phyloP scores from a whole-genome alignment of 2,113 vertebrate genomes.

The chimpanzee (Pan troglodytes) region NHGRI_mPanTro3-v2.1_pri NC_072407.2:110887501-110888000 shows the following conservation, averaged over 20 bases:
- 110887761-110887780: background rate
- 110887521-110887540: background rate
- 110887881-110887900: background rate
- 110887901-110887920: slow-evolving; percentile 34
- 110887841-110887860: background rate
- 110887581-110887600: background rate
- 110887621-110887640: background rate
- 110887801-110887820: background rate
- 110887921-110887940: slow-evolving; percentile 12
- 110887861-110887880: slow-evolving; percentile 16
- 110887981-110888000: background rate
- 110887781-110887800: background rate
- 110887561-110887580: background rate
- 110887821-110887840: slow-evolving; percentile 2
- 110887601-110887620: background rate
- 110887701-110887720: background rate
- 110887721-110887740: background rate
- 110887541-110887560: background rate
- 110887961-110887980: slow-evolving; percentile 44
- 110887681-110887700: background rate
- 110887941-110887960: slow-evolving; percentile 17
- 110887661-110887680: background rate
- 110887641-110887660: background rate
- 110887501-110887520: background rate
- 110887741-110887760: background rate